Evolutionary conservation across 1,140 invertebrate species (phyloP).

Genomic region (Lordiphosa mommai): DNA sequence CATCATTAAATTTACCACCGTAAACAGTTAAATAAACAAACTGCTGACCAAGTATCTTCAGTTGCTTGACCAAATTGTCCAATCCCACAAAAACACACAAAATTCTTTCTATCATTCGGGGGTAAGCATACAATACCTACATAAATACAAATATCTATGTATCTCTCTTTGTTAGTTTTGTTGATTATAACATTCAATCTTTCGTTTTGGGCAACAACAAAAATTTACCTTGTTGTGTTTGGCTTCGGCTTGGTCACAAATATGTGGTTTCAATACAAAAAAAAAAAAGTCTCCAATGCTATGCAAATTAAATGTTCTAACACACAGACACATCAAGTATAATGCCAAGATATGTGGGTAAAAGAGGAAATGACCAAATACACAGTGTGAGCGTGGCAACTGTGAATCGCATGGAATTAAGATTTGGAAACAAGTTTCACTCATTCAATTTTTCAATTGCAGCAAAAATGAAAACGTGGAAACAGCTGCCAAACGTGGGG

Average conservation of each 20-base stretch:
- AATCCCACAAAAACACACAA: not conserved
- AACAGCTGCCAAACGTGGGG: constrained; percentile 38
- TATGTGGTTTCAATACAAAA: constrained; percentile 38
- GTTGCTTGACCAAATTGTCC: too few species aligned
- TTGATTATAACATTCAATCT: constrained; percentile 49
- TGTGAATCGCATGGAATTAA: constrained; percentile 1
- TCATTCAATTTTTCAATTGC: constrained; percentile 32
- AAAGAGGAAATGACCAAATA: constrained; percentile 74
- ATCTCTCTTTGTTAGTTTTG: constrained; percentile 31
- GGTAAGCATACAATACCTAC: constrained; percentile 6
- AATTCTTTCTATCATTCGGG: constrained; percentile 12
- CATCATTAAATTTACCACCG: too few species aligned
- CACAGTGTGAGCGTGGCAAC: constrained; percentile 17
- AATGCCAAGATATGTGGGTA: constrained; percentile 1
- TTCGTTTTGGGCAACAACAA: constrained; percentile 13
- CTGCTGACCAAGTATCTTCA: too few species aligned
- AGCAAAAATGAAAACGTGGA: constrained; percentile 57
- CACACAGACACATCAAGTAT: not conserved
- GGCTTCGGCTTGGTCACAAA: constrained; percentile 28
- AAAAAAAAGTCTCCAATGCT: constrained; percentile 28
- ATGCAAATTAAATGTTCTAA: constrained; percentile 68
- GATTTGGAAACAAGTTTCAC: constrained; percentile 41
- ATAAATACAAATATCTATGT: not conserved
- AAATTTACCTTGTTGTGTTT: not conserved
- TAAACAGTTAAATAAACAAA: too few species aligned